Evolutionary conservation across 2,113 vertebrate genomes (phyloP).

Genomic region (Muscicapa adusta): DNA sequence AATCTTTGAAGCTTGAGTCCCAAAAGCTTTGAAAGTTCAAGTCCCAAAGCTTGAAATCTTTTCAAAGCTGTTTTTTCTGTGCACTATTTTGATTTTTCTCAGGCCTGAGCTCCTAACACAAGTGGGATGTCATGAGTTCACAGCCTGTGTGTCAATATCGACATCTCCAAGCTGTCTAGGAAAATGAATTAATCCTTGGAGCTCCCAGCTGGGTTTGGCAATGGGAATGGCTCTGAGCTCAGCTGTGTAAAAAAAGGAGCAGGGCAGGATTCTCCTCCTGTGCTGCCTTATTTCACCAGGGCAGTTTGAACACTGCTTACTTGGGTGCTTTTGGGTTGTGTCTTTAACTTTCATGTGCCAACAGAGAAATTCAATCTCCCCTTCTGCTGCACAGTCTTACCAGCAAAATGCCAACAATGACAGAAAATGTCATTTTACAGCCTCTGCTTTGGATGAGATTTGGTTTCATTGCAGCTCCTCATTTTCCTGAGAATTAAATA

Average conservation of each 20-base stretch:
- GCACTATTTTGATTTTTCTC: not conserved
- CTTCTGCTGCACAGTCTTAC: not conserved
- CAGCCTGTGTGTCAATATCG: not conserved
- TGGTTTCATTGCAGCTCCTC: not conserved
- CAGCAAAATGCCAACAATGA: not conserved
- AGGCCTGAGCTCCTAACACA: not conserved
- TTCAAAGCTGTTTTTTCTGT: not conserved
- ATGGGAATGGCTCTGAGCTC: not conserved
- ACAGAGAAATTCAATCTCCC: not conserved
- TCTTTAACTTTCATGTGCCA: not conserved
- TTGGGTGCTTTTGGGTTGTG: not conserved
- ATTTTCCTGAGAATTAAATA: not conserved
- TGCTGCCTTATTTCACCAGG: not conserved
- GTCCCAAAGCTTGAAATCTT: not conserved
- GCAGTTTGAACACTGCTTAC: not conserved
- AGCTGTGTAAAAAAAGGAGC: not conserved
- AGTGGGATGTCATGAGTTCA: not conserved
- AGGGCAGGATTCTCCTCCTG: not conserved
- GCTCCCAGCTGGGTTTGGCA: not conserved
- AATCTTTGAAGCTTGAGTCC: not conserved
- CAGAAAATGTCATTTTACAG: not conserved
- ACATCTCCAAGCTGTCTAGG: not conserved
- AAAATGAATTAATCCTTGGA: not conserved
- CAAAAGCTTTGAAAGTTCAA: too few species aligned
- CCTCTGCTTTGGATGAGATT: not conserved